These are phyloP conservation scores for Thalpophila matura DNA, from an alignment of 2,888 invertebrate genomes.

Conservation along the genomic window DNA sequence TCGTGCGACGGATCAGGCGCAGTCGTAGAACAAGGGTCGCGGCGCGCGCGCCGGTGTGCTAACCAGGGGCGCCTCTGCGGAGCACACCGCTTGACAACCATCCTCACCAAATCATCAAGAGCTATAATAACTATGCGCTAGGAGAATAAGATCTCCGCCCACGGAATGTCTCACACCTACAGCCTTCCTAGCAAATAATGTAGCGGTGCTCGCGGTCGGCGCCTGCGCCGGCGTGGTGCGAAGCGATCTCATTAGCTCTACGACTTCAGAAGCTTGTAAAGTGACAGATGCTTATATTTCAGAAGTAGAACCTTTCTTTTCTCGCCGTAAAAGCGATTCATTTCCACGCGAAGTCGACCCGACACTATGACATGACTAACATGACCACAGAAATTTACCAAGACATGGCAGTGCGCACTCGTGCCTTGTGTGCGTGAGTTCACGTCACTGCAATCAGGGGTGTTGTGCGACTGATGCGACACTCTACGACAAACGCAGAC, in stretches of 20 bases:
- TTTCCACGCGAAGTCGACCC: too few species aligned
- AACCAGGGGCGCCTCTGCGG: not conserved
- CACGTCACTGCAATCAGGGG: not conserved
- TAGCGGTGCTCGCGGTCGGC: not conserved
- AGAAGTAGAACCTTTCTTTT: too few species aligned
- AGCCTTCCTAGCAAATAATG: not conserved
- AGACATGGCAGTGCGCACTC: too few species aligned
- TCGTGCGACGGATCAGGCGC: not conserved
- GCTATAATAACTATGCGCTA: slow-evolving; percentile 1
- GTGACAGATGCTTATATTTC: too few species aligned
- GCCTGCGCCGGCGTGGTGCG: not conserved
- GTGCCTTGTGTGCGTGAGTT: too few species aligned
- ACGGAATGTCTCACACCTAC: not conserved
- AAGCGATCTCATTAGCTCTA: too few species aligned
- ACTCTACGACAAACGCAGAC: not conserved
- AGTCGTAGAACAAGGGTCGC: not conserved
- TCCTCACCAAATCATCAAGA: slow-evolving; percentile 1
- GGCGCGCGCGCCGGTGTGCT: not conserved
- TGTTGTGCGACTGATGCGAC: not conserved
- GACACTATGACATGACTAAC: too few species aligned
- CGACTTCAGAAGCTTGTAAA: too few species aligned
- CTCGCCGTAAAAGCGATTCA: too few species aligned
- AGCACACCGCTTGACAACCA: not conserved
- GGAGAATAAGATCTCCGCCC: not conserved
- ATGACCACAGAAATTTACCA: too few species aligned